Evolutionary conservation across 2,888 invertebrate genomes (phyloP).

Genomic region (Acronicta psi): DNA sequence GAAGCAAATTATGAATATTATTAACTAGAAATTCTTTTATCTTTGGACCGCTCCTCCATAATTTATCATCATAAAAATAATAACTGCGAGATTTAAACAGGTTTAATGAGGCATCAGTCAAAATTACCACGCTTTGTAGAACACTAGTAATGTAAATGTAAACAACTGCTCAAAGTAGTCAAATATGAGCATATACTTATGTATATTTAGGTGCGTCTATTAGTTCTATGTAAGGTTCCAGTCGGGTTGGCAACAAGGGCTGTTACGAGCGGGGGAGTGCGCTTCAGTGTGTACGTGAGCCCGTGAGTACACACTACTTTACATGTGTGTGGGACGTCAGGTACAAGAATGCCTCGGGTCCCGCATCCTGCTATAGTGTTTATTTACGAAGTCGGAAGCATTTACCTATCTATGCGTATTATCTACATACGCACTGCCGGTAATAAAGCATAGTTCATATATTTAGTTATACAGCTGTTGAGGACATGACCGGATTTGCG

Average conservation of each 20-base stretch:
- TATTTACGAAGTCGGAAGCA: constrained; percentile 40
- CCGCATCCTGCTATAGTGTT: constrained; percentile 32
- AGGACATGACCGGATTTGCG: constrained; percentile 67
- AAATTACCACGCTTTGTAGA: constrained; percentile 68
- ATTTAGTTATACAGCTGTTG: constrained; percentile 38
- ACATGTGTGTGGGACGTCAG: constrained; percentile 45
- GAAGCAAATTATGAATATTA: constrained; percentile 75
- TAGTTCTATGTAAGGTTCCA: constrained; percentile 70
- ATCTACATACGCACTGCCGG: constrained; percentile 13
- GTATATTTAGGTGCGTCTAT: constrained; percentile 56
- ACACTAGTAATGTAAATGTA: constrained; percentile 61
- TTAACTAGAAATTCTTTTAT: constrained; percentile 71
- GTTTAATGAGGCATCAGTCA: constrained; percentile 76
- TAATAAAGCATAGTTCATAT: constrained; percentile 23
- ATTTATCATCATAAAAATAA: constrained; percentile 78
- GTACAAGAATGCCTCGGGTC: constrained; percentile 36
- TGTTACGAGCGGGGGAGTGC: constrained; percentile 59
- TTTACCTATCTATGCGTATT: constrained; percentile 29
- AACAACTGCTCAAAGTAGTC: constrained; percentile 62
- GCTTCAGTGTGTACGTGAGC: constrained; percentile 51
- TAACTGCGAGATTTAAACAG: constrained; percentile 74
- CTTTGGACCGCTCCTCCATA: constrained; percentile 70
- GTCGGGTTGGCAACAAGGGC: constrained; percentile 67
- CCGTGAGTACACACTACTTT: constrained; percentile 16
- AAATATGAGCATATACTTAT: constrained; percentile 57